Conservation (phyloP, 2,797 vertebrate species). For the Zalophus californianus region DNA sequence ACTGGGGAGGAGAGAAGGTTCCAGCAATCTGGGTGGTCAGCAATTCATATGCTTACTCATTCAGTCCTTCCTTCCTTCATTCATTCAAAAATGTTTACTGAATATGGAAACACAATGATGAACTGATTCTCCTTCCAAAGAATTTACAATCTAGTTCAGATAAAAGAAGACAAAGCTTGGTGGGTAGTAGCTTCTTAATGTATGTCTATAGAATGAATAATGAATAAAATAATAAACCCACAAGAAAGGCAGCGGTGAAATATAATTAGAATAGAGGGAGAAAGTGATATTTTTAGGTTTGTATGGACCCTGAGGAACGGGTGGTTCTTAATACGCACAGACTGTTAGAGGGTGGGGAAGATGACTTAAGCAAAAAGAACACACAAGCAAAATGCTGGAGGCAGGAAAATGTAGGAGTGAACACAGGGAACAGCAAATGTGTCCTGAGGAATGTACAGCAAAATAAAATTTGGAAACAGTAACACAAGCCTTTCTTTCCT, state of each 20-base stretch:
- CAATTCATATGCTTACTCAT: not conserved
- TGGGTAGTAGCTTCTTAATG: not conserved
- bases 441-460: not conserved
- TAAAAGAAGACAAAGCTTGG: not conserved
- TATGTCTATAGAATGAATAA: constrained; percentile 25
- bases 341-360: not conserved
- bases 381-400: not conserved
- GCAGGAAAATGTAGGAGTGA: not conserved
- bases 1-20: not conserved
- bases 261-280: not conserved
- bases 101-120: not conserved
- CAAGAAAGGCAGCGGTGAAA: not conserved
- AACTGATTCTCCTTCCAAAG: constrained; percentile 36
- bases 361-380: not conserved
- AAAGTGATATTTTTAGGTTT: constrained; percentile 17
- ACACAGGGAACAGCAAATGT: not conserved
- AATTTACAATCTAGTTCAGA: not conserved
- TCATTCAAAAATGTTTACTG: constrained; percentile 17
- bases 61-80: not conserved
- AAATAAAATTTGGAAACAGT: constrained; percentile 48
- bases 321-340: constrained; percentile 13
- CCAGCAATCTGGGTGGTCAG: not conserved
- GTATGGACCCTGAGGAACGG: not conserved
- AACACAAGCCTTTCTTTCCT: not conserved
- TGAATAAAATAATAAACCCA: not conserved